Evolutionary conservation across 2,888 invertebrate genomes (phyloP).

Genomic region (Drosophila quinaria): DNA sequence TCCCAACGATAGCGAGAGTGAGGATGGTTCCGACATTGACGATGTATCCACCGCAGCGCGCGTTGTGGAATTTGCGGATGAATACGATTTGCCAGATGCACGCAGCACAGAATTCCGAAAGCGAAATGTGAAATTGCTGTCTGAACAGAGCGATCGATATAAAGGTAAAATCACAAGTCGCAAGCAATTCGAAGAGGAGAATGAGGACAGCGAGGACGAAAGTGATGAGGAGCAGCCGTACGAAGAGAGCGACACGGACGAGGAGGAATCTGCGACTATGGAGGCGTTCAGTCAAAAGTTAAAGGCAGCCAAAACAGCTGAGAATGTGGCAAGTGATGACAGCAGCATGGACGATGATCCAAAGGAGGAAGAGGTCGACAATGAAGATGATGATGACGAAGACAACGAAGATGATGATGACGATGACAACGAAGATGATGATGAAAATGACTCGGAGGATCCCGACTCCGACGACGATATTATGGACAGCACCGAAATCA

Average conservation of each 20-base stretch:
- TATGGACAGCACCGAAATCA: conserved; percentile 52
- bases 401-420: conserved; percentile 37
- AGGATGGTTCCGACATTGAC: conserved; percentile 86
- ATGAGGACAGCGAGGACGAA: conserved; percentile 26
- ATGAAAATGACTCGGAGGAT: conserved; percentile 44
- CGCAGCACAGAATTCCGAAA: conserved; percentile 89
- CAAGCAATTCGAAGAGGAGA: conserved; percentile 84
- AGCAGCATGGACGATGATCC: conserved; percentile 37
- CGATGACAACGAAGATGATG: conserved; percentile 67
- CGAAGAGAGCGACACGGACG: conserved; percentile 67
- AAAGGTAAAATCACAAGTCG: conserved; percentile 90
- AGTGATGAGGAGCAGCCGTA: conserved; percentile 66
- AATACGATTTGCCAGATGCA: conserved; percentile 83
- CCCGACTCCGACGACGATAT: conserved; percentile 57
- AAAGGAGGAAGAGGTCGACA: conserved; percentile 14
- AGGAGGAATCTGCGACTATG: conserved; percentile 44
- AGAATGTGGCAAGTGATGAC: conserved; percentile 34
- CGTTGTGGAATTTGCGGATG: conserved; percentile 85
- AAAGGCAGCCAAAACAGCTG: conserved; percentile 42
- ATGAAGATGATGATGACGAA: conserved; percentile 55
- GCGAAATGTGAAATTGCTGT: conserved; percentile 89
- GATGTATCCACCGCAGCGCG: conserved; percentile 87
- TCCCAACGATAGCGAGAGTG: conserved; percentile 87
- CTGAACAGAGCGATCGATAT: conserved; percentile 91
- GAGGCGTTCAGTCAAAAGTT: conserved; percentile 19